Conservation (phyloP, 2,113 vertebrate genomes). For the Equus przewalskii region DNA sequence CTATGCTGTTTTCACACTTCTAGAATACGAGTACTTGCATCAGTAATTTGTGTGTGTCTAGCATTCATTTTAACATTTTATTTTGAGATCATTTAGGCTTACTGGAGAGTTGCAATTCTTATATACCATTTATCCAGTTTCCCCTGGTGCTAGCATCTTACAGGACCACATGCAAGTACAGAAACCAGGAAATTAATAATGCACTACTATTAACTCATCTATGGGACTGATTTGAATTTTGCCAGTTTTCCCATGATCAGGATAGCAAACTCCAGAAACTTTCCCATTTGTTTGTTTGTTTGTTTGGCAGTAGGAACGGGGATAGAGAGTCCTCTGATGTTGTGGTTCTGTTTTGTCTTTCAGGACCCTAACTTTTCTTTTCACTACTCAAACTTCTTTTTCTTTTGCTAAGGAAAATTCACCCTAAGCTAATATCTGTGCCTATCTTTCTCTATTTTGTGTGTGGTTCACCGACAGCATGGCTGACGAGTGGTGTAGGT, state of each 20-base stretch:
- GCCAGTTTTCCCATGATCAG: background rate
- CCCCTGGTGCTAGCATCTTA: background rate
- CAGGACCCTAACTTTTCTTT: background rate
- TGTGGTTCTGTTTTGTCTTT: background rate
- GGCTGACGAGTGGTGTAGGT: no score
- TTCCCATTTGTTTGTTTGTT: background rate
- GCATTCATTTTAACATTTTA: background rate
- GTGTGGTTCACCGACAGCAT: no score
- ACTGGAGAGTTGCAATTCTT: background rate
- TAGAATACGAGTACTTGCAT: background rate
- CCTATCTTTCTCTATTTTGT: no score
- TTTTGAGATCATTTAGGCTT: background rate
- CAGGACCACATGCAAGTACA: background rate
- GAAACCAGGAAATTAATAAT: background rate
- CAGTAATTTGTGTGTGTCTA: background rate
- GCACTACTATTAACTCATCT: background rate
- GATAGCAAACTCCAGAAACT: background rate
- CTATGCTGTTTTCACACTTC: background rate
- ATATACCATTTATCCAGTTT: background rate
- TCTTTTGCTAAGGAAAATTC: no score
- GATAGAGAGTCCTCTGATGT: background rate
- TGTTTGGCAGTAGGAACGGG: rapidly evolving
- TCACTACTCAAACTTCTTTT: no score
- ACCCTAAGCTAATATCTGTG: no score
- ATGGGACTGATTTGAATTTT: background rate